Percentiles rank a stretch among this genome's conserved stretches.
Evolutionary conservation across 2,113 vertebrate genomes (phyloP).

Genomic region (Hemibagrus wyckioides): DNA sequence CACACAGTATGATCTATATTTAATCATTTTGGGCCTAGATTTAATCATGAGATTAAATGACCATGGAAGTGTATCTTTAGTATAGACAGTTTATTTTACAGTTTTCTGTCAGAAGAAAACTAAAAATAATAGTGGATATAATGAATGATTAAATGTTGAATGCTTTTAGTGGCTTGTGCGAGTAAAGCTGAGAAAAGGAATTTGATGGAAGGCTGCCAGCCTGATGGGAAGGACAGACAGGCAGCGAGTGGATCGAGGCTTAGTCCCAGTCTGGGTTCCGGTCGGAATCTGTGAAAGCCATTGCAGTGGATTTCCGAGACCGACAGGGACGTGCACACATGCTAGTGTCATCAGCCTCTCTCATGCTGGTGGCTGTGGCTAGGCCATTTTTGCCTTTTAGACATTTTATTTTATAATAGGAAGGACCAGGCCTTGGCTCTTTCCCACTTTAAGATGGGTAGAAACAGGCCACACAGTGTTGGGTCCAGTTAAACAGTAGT

Average conservation of each 20-base stretch:
- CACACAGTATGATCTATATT: neutral
- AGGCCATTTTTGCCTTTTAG: constrained; percentile 45
- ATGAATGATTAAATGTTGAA: neutral
- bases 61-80: neutral
- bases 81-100: neutral
- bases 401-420: constrained; percentile 54
- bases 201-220: constrained; percentile 6
- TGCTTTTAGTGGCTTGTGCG: neutral
- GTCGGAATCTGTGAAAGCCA: constrained; percentile 54
- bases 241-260: constrained; percentile 42
- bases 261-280: constrained; percentile 33
- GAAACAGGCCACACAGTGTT: constrained; percentile 9
- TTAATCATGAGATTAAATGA: neutral
- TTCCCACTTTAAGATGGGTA: constrained; percentile 24
- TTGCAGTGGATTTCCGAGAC: constrained; percentile 43
- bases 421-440: constrained; percentile 44
- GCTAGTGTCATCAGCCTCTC: constrained; percentile 54
- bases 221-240: constrained; percentile 47
- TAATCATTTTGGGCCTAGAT: neutral
- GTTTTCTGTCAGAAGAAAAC: neutral
- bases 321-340: constrained; percentile 52
- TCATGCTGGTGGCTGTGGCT: constrained; percentile 48
- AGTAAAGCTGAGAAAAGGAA: constrained; percentile 20
- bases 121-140: neutral
- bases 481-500: constrained; percentile 23